phyloP scores from a whole-genome alignment of 2,888 invertebrate genomes.

The Coecobrya sp. region DNA sequence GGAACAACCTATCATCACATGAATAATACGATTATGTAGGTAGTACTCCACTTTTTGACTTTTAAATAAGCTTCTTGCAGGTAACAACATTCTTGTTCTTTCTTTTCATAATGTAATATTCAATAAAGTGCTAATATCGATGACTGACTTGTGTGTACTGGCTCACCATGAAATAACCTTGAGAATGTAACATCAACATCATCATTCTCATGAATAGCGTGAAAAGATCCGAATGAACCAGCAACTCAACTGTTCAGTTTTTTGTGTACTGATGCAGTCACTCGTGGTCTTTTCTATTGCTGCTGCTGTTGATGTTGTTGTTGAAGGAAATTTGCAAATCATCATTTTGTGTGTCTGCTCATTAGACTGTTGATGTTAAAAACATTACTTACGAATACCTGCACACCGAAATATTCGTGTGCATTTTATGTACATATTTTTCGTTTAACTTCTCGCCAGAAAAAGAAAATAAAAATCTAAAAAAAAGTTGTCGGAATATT shows the following conservation, averaged over 20 bases:
- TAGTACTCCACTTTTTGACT: constrained; percentile 40
- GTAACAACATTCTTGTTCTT: background rate
- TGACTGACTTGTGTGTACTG: background rate
- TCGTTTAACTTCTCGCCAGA: constrained; percentile 3
- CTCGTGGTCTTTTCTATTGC: constrained; percentile 16
- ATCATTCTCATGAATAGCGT: background rate
- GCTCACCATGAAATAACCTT: constrained; percentile 70
- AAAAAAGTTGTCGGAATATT: background rate
- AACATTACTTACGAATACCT: background rate
- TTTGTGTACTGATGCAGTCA: constrained; percentile 36
- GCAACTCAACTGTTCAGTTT: constrained; percentile 20
- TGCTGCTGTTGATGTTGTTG: constrained; percentile 26
- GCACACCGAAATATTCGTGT: constrained; percentile 14
- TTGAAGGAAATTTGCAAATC: constrained; percentile 71
- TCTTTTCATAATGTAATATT: constrained; percentile 1
- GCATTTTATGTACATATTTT: background rate
- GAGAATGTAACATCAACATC: constrained; percentile 66
- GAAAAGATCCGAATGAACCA: constrained; percentile 24
- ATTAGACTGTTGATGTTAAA: constrained; percentile 66
- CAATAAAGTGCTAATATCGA: background rate
- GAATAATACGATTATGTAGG: constrained; percentile 49
- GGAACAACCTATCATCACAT: constrained; percentile 9
- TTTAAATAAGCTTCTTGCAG: constrained; percentile 24
- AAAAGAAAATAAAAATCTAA: background rate
- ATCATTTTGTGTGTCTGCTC: constrained; percentile 68